Evolutionary conservation across 2,113 vertebrate genomes (phyloP), one percentile per base, ranked within the genome.

Genomic region (Nannospalax galili): DNA sequence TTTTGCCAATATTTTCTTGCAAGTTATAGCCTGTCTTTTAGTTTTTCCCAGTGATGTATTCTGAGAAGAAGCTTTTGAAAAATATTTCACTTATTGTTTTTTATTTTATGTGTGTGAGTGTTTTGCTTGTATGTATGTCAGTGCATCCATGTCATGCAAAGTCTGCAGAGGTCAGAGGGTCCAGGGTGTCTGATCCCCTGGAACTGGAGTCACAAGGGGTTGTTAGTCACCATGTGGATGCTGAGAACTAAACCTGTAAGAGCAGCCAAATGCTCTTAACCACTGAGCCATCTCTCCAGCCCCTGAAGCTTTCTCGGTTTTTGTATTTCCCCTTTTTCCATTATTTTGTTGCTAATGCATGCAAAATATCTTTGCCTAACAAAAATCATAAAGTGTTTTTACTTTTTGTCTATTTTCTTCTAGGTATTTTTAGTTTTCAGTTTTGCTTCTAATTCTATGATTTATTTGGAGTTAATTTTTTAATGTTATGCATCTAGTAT

Each of bases 1-100:
- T 73, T 94, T 93, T 78, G 20, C 7, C 78, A 90, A n/a, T 79
- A 92, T 80, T 78, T 92, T 90, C 20, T 94, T 24, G 91, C 9
- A 32, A 22, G 45, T 32, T 72, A 0, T 90, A 7, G 8, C 14
- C 86, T 86, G 20, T 93, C 12, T 35, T 94, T 81, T 78, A 5
- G 48, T 35, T 95, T 89, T 95, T 81, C 69, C 35, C 48, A 90
- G 37, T 35, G 19, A 7, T 84, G 1, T 75, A 28, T 93, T 92
- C 81, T 80, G n/a, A 90, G 81, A 37, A 92, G 7, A 81, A 84
- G 8, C 20, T 60, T 60, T 1, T 7, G 11, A 52, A 52, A 52
- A 52, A 52, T 7, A 60, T 74, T 80, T 90, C 85, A 84, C n/a
- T n/a, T n/a, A n/a, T n/a, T 58, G 60, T 45, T 35, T 85, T 86